Base-by-base conservation (phyloP, 2,888 invertebrate genomes). In the Mesorhabditis belari region DNA sequence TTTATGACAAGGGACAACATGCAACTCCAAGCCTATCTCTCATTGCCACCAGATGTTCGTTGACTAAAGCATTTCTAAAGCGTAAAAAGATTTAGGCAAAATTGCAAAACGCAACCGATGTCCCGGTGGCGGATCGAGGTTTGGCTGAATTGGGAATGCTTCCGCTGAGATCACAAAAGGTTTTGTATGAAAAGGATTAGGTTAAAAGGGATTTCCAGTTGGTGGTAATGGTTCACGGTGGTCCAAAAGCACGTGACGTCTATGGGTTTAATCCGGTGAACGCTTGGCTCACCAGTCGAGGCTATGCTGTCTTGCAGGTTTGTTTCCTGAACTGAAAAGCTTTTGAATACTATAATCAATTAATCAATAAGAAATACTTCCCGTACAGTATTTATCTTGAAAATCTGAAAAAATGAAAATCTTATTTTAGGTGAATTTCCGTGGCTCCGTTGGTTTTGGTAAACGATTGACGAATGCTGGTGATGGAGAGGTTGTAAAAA, bases 361-460 rank as follows among this genome's bases (percentile, higher is more conserved):
- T 12, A 35, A 35, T 35, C 35, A 35, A 12, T 12, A 35, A 35
- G 35, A 12, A 17, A 35, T 35, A 12, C 17, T 12, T 12, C 17
- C 17, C 6, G 6, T 12, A 35, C 17, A 35, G 6, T 35, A 9
- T 35, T 35, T n/a, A n/a, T n/a, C n/a, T n/a, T 35, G n/a, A 17
- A 54, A 23, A 54, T 25, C 23, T 6, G 17, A 17, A 25, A 54
- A 9, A 6, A 54, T 12, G 28, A 25, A 19, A 5, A 4, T 17
- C 21, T 21, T 21, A 17, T n/a, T 54, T 44, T 53, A 76, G 72
- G 75, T 77, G 51, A 80, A 80, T 63, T 80, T 77, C 74, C 72
- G 80, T 21, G 79, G 79, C 49, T 72, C 72, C 53, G 71, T 73
- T 44, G 80, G 80, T 17, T 80, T 77, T 60, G 80, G 80, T 56